Conservation (phyloP, 2,888 invertebrate genomes). For the Bombylius discolor region DNA sequence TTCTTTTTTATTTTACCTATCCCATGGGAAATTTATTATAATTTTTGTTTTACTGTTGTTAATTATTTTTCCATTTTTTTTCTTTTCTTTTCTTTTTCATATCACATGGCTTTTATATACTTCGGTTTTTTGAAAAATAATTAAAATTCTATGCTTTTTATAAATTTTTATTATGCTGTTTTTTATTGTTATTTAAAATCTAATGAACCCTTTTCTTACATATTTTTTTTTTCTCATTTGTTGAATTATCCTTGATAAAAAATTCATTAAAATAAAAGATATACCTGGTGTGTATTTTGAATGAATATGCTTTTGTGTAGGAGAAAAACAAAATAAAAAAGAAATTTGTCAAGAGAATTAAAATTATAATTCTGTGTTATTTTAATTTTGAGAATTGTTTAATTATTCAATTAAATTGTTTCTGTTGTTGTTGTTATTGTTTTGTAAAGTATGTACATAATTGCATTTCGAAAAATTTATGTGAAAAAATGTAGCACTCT, state of each 20-base stretch:
- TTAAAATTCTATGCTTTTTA: not conserved
- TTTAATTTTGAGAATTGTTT: no score
- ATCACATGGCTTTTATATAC: not conserved
- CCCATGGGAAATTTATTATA: not conserved
- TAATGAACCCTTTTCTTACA: not conserved
- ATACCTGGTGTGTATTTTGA: not conserved
- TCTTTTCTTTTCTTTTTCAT: no score
- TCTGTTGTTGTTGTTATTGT: no score
- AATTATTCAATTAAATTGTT: no score
- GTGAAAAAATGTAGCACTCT: no score
- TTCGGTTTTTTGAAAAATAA: not conserved
- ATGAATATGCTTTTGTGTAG: no score
- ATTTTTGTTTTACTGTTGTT: not conserved
- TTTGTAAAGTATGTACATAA: no score
- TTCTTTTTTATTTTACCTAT: not conserved
- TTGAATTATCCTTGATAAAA: not conserved
- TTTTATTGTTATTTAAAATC: not conserved
- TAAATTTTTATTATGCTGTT: not conserved
- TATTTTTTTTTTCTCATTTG: not conserved
- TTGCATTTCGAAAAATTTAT: no score
- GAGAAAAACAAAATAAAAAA: no score
- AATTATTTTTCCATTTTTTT: not conserved
- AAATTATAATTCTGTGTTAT: no score
- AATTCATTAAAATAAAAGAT: not conserved
- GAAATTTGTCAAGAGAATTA: no score